Evolutionary conservation across 2,113 vertebrate species (phyloP).

Genomic region (Eudorcas thomsonii): DNA sequence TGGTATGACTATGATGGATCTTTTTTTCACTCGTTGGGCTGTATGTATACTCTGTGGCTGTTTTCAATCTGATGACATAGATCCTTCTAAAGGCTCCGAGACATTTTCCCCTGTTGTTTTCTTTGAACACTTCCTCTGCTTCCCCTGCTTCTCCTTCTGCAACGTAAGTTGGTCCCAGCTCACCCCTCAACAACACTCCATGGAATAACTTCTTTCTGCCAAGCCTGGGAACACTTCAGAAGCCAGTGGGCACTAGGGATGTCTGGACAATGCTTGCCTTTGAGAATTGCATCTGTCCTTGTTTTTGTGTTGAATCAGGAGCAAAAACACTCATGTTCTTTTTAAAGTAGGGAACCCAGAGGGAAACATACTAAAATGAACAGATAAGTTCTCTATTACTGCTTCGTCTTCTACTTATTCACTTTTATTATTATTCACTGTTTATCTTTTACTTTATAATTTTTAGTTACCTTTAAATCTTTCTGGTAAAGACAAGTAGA

Average conservation of each 20-base stretch:
- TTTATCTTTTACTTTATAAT: not conserved
- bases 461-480: not conserved
- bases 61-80: not conserved
- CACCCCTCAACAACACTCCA: not conserved
- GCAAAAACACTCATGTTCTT: not conserved
- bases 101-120: not conserved
- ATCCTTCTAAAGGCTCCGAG: not conserved
- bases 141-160: not conserved
- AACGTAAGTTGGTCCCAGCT: not conserved
- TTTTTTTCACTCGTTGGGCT: not conserved
- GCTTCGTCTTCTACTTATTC: not conserved
- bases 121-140: not conserved
- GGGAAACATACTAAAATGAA: not conserved
- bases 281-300: not conserved
- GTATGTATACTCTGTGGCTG: not conserved
- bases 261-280: not conserved
- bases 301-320: not conserved
- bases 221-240: not conserved
- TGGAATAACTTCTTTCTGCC: not conserved
- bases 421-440: not conserved
- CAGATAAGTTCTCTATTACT: not conserved
- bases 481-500: not conserved
- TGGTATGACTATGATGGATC: not conserved
- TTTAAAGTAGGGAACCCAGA: not conserved
- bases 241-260: not conserved